phyloP scores from a whole-genome alignment of 1,140 invertebrate genomes.

The Zaprionus vittiger region DNA sequence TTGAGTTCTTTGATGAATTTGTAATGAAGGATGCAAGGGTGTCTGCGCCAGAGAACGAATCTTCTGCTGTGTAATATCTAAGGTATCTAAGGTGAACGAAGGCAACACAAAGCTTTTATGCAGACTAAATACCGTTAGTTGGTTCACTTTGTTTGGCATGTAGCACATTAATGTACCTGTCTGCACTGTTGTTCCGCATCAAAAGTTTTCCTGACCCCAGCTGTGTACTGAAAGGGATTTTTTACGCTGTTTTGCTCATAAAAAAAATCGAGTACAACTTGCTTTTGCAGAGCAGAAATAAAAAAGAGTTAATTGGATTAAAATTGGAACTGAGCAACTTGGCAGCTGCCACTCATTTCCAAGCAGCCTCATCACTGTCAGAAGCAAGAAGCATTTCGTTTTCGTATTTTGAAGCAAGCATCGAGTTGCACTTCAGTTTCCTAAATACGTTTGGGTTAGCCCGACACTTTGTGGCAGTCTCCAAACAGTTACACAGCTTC shows the following conservation, averaged over 20 bases:
- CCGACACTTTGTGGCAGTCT: conserved; percentile 1
- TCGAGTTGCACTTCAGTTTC: not conserved
- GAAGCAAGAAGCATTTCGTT: not conserved
- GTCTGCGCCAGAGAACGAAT: not conserved
- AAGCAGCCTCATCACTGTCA: conserved; percentile 28
- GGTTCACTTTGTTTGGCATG: not conserved
- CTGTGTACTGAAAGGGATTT: conserved; percentile 13
- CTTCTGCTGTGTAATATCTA: not conserved
- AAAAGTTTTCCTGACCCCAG: conserved; percentile 1
- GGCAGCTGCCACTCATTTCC: conserved; percentile 33
- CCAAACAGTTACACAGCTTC: not conserved
- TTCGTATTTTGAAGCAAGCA: conserved; percentile 19
- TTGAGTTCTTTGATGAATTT: not conserved
- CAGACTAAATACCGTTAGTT: not conserved
- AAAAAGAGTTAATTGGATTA: conserved; percentile 37
- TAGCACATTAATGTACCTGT: not conserved
- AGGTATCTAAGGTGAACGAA: not conserved
- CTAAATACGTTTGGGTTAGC: conserved; percentile 18
- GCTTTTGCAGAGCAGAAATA: not conserved
- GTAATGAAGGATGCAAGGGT: not conserved
- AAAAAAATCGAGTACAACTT: not conserved
- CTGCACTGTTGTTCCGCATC: conserved; percentile 5
- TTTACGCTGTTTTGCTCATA: not conserved
- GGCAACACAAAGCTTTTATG: not conserved
- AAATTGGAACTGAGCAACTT: conserved; percentile 30